Percentiles rank a stretch among this genome's conserved stretches.
These are phyloP conservation scores for Galagoides demidoff DNA, from an alignment of 2,797 vertebrate genomes.

Conservation along the genomic window DNA sequence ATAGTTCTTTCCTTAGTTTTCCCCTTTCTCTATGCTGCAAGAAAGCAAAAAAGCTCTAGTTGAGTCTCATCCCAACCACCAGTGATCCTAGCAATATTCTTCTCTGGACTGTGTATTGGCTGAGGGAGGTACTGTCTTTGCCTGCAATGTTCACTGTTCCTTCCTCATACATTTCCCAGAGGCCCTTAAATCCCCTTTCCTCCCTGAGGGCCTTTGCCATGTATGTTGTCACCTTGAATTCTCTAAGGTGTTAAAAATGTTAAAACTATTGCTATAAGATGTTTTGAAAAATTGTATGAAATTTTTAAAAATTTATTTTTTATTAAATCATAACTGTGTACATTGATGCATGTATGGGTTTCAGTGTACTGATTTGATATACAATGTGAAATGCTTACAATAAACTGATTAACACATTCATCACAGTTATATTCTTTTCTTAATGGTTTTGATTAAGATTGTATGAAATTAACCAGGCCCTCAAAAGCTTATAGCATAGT, in stretches of 20 bases:
- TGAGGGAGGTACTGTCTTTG: background rate
- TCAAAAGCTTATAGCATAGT: background rate
- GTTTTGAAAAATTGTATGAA: slow-evolving; percentile 23
- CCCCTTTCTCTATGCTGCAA: background rate
- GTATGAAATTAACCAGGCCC: background rate
- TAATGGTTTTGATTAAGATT: too few relatives aligned
- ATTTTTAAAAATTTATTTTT: background rate
- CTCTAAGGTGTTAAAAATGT: background rate
- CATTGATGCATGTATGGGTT: too few relatives aligned
- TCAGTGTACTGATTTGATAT: too few relatives aligned
- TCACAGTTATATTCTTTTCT: too few relatives aligned
- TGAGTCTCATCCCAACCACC: background rate
- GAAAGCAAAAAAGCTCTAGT: background rate
- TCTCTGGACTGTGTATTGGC: background rate
- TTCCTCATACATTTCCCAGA: background rate
- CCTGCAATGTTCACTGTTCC: background rate
- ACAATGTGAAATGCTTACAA: too few relatives aligned
- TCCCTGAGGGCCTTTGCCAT: background rate
- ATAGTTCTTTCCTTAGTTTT: background rate
- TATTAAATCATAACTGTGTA: too few relatives aligned
- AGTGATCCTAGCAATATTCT: background rate
- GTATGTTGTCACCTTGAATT: background rate
- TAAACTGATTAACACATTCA: too few relatives aligned
- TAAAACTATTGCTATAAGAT: background rate
- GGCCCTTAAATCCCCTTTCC: background rate